Evolutionary conservation across 1,140 invertebrate genomes (phyloP).

Genomic region (Brachionus rotundiformis): DNA sequence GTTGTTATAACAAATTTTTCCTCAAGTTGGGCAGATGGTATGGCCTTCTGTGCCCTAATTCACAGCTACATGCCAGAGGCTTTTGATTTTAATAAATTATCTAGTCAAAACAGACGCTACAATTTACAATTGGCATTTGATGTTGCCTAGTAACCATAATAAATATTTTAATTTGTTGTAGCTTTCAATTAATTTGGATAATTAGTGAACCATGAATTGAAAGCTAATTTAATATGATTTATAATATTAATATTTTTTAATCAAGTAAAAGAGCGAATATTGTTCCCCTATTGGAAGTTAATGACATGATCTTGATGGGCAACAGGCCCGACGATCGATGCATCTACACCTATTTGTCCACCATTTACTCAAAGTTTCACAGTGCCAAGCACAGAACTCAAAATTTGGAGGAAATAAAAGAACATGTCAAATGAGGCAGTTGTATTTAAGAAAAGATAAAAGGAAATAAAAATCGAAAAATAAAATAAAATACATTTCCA

Average conservation of each 20-base stretch:
- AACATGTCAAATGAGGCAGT: constrained; percentile 22
- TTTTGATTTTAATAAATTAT: constrained; percentile 77
- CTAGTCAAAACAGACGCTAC: constrained; percentile 80
- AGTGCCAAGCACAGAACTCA: neutral
- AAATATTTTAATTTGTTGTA: neutral
- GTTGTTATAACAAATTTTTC: constrained; percentile 91
- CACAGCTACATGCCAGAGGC: constrained; percentile 88
- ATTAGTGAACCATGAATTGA: constrained; percentile 57
- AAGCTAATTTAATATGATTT: neutral
- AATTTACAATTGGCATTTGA: constrained; percentile 96
- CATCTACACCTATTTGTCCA: constrained; percentile 97
- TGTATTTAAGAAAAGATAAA: too few relatives aligned
- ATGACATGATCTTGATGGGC: constrained; percentile 52
- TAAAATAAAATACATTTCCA: neutral
- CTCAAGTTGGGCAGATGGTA: constrained; percentile 89
- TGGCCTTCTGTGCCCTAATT: constrained; percentile 98
- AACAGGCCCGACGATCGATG: constrained; percentile 94
- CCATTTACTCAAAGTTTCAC: constrained; percentile 71
- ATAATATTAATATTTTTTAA: neutral
- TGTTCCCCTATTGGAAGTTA: constrained; percentile 36
- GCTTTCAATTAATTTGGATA: neutral
- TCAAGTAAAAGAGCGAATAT: constrained; percentile 28
- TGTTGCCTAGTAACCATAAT: constrained; percentile 78
- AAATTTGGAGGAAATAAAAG: constrained; percentile 31
- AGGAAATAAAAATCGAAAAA: neutral